These are phyloP conservation scores for Leptinotarsa texana DNA, from an alignment of 1,140 invertebrate genomes.

Conservation along the genomic window DNA sequence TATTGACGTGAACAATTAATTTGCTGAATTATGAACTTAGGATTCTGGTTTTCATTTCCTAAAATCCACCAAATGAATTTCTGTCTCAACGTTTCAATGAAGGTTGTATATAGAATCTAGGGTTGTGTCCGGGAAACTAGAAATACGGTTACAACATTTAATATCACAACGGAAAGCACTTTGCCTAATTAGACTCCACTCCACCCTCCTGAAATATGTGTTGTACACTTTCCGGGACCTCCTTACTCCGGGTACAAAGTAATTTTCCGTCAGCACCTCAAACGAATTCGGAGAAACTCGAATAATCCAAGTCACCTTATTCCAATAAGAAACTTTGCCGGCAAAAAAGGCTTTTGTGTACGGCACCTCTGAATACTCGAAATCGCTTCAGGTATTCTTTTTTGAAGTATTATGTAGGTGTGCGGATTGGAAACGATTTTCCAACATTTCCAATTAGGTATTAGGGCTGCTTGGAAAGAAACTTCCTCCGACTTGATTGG, in stretches of 20 bases:
- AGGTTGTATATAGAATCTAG: background rate
- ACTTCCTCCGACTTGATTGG: background rate
- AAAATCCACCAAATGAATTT: background rate
- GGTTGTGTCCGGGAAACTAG: background rate
- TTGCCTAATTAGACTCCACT: slow-evolving; percentile 14
- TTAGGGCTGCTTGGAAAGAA: background rate
- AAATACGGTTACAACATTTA: slow-evolving; percentile 5
- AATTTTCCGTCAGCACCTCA: slow-evolving; percentile 20
- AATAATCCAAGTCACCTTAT: slow-evolving; percentile 14
- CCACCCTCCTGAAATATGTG: slow-evolving; percentile 14
- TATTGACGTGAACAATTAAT: too few species aligned
- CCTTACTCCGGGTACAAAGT: background rate
- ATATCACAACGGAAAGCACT: slow-evolving; percentile 23
- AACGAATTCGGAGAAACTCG: slow-evolving; percentile 20
- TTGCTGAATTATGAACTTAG: too few species aligned
- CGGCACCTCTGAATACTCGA: background rate
- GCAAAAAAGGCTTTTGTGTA: slow-evolving; percentile 2
- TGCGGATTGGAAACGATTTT: background rate
- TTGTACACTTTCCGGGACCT: background rate
- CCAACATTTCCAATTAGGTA: background rate
- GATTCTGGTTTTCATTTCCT: too few species aligned
- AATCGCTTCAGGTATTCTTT: slow-evolving; percentile 1
- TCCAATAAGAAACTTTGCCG: slow-evolving; percentile 11
- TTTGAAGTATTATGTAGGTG: background rate
- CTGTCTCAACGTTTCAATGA: background rate